Evolutionary conservation across 2,888 invertebrate species (phyloP), one percentile per base, ranked within the genome.

Genomic region (Pristionchus entomophagus): DNA sequence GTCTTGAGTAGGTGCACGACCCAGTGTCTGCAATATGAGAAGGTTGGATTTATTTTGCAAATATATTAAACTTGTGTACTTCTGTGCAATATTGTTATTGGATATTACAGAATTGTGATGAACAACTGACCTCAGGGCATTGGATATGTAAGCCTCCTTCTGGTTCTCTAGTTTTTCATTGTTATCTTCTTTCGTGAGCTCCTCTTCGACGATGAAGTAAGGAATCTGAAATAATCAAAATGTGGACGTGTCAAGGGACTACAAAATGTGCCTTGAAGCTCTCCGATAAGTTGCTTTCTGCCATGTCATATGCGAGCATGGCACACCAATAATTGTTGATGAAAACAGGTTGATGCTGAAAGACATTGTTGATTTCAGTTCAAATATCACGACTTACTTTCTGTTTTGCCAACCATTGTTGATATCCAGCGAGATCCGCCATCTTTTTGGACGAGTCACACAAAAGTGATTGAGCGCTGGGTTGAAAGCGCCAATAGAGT

Each of bases 321-420:
- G 73, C 73, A 14, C 73, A 41, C 38, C 38, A 73, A 41, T 73
- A 73, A n/a, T 73, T 73, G 73, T 73, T 73, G 26, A 73, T 22
- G n/a, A 73, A 73, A 8, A 35, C 22, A 35, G 17, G 35, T 4
- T 65, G 65, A 17, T 19, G 35, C 65, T 65, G 35, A 65, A 35
- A 8, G 19, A 19, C 5, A 59, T 32, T 10, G 29, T 14, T 17
- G 14, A 6, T 59, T 59, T n/a, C 5, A 2, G 0, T 14, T 29
- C 5, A 29, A 29, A 10, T 1, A 14, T 10, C 12, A 29, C 17
- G 19, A 32, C 35, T 65, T 19, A 65, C 65, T 19, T 35, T 32
- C 14, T 19, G 4, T 2, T 8, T 65, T 29, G 32, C 22, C 22
- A 65, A 19, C 65, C 35, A 65, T 35, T 65, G 65, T 17, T n/a